Evolutionary conservation across 1,140 invertebrate species (phyloP).

Genomic region (Galleria mellonella): DNA sequence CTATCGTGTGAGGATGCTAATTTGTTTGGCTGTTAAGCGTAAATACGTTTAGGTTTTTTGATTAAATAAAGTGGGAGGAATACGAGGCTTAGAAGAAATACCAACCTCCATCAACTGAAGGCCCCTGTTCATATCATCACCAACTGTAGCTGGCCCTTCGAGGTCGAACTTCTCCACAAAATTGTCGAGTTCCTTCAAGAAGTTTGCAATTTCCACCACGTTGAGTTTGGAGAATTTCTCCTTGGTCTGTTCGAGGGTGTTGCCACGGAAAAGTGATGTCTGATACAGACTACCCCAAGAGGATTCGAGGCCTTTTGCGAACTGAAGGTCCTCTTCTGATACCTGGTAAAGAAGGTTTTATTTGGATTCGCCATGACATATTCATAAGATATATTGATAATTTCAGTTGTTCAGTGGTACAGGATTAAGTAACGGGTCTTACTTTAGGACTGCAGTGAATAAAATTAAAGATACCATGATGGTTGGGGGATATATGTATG

Average conservation of each 20-base stretch:
- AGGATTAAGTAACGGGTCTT: too few species aligned
- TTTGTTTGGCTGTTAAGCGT: too few species aligned
- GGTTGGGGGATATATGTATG: too few species aligned
- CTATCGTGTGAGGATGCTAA: too few species aligned
- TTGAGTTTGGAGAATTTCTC: constrained; percentile 87
- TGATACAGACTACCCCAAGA: constrained; percentile 82
- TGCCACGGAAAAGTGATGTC: constrained; percentile 79
- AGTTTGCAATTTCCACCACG: constrained; percentile 81
- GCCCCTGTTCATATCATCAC: constrained; percentile 84
- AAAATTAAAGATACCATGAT: too few species aligned
- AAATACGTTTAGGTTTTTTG: too few species aligned
- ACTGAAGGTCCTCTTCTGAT: constrained; percentile 70
- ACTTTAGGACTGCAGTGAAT: too few species aligned
- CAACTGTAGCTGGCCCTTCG: constrained; percentile 86
- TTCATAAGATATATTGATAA: too few species aligned
- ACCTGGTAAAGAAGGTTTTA: constrained; percentile 22
- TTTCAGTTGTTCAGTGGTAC: too few species aligned
- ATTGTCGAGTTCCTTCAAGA: constrained; percentile 77
- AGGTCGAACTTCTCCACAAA: constrained; percentile 84
- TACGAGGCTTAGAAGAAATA: too few species aligned
- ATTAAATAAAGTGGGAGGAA: too few species aligned
- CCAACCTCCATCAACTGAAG: constrained; percentile 79
- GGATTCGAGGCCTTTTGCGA: constrained; percentile 77
- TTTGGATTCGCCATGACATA: too few species aligned
- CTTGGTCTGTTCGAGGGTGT: constrained; percentile 82